Evolutionary conservation across 1,140 invertebrate genomes (phyloP).

Genomic region (Drosophila quadrilineata): DNA sequence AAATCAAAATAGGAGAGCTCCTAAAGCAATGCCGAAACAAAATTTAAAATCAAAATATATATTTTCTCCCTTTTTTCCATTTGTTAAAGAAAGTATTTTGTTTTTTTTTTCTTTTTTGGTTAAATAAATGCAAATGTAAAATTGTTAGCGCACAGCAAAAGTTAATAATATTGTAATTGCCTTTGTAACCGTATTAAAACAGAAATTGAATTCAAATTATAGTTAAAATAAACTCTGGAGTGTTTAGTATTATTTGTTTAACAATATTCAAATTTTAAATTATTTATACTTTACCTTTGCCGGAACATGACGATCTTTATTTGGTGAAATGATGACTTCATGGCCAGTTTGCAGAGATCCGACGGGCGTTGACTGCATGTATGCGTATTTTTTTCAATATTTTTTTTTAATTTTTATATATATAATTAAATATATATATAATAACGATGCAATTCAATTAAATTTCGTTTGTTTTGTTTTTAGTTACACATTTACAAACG

Average conservation of each 20-base stretch:
- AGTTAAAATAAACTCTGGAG: too few relatives aligned
- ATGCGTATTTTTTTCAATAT: slow-evolving; percentile 41
- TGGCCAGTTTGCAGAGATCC: slow-evolving; percentile 94
- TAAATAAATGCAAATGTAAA: too few relatives aligned
- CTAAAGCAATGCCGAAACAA: slow-evolving; percentile 36
- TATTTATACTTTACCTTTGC: slow-evolving; percentile 87
- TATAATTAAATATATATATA: too few relatives aligned
- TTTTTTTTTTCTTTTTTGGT: slow-evolving; percentile 1
- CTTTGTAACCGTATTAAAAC: slow-evolving; percentile 20
- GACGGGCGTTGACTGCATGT: slow-evolving; percentile 91
- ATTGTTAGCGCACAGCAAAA: too few relatives aligned
- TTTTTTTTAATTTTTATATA: too few relatives aligned
- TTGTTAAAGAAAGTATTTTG: too few relatives aligned
- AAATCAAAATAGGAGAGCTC: slow-evolving; percentile 80
- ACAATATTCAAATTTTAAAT: slow-evolving; percentile 44
- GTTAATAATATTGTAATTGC: too few relatives aligned
- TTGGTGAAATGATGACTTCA: slow-evolving; percentile 93
- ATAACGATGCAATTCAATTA: slow-evolving; percentile 55
- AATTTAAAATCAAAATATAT: slow-evolving; percentile 5
- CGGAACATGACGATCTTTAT: slow-evolving; percentile 90
- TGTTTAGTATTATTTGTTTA: too few relatives aligned
- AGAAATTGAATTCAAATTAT: slow-evolving; percentile 1
- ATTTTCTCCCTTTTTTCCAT: too few relatives aligned
- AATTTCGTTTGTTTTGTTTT: slow-evolving; percentile 42
- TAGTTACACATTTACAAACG: slow-evolving; percentile 59